Base-by-base conservation (phyloP, 2,888 invertebrate species). In the Ephialtes manifestator region DNA sequence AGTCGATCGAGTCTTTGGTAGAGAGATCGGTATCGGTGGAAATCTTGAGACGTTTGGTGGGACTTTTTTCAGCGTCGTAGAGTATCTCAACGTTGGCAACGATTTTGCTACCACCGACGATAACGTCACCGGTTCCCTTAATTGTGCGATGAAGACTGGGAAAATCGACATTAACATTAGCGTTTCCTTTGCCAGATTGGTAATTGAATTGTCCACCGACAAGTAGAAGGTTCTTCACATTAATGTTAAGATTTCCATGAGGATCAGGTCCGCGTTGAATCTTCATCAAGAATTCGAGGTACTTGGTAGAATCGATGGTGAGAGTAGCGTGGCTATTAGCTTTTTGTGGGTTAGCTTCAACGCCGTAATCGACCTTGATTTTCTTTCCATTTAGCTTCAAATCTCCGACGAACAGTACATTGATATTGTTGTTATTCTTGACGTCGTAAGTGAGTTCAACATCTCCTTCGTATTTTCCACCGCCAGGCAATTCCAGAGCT, bases 61-160 rank as follows among this genome's bases (percentile, higher is more conserved):
- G 96, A 91, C 97, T 96, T 90, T 96, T 96, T 71, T 96, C 96
- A 84, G 95, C 96, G 92, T 97, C 96, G 43, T 97, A 96, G 88
- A 95, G 96, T 4, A 98, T 74, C 65, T 96, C 96, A 0, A 96
- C 89, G 67, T 96, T 96, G 0, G 96, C 95, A 84, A 96, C 95
- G 92, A 95, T 96, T 1, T 95, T 95, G 0, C 96, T 96, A 0
- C 96, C 95, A 72, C 95, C 95, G 0, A 96, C 93, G 0, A 95
- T 94, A 90, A 97, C 95, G 72, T 96, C 96, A 0, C 96, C 95
- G 60, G 91, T 94, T 2, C 93, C 94, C 81, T 94, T 93, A 78
- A 94, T 91, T 88, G 94, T 94, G 1, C 94, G 89, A 13, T 90
- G 89, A 77, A 95, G 94, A 93, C 95, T 95, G 60, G 95, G 95